Percentiles rank a stretch among this genome's conserved stretches.
These are phyloP conservation scores for Eulemur mongoz DNA, from an alignment of 2,797 vertebrate genomes.

Conservation along the genomic window DNA sequence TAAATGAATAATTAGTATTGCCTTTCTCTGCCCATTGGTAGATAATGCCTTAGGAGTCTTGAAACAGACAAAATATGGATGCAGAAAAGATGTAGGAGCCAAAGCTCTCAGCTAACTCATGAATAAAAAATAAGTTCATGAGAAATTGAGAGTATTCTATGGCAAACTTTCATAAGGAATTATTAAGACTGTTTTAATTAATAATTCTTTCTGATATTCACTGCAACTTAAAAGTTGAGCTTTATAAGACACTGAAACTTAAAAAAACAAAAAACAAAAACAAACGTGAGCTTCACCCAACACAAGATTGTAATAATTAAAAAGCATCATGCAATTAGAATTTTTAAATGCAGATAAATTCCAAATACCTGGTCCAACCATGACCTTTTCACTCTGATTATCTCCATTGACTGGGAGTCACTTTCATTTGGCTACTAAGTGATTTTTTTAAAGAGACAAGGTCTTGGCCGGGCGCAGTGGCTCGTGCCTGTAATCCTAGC, in stretches of 20 bases:
- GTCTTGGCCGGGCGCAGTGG: background rate
- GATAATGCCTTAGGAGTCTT: background rate
- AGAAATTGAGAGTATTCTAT: background rate
- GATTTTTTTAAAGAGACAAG: background rate
- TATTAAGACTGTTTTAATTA: background rate
- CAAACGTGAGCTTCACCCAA: background rate
- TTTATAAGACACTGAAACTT: background rate
- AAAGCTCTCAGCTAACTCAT: background rate
- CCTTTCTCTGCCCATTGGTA: background rate
- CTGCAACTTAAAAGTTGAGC: background rate
- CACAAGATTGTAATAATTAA: background rate
- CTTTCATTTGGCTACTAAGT: background rate
- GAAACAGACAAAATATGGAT: background rate
- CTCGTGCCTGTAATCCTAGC: no score
- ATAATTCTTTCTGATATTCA: background rate
- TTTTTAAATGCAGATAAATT: slow-evolving; percentile 16
- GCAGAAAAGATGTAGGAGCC: background rate
- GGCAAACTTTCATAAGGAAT: background rate
- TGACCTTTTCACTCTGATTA: background rate
- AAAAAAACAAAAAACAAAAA: background rate
- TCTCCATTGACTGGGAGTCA: background rate
- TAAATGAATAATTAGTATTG: background rate
- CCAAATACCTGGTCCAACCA: background rate
- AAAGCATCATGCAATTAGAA: background rate
- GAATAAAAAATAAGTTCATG: background rate